phyloP scores from a whole-genome alignment of 2,797 vertebrate species.

The Sparus aurata region DNA sequence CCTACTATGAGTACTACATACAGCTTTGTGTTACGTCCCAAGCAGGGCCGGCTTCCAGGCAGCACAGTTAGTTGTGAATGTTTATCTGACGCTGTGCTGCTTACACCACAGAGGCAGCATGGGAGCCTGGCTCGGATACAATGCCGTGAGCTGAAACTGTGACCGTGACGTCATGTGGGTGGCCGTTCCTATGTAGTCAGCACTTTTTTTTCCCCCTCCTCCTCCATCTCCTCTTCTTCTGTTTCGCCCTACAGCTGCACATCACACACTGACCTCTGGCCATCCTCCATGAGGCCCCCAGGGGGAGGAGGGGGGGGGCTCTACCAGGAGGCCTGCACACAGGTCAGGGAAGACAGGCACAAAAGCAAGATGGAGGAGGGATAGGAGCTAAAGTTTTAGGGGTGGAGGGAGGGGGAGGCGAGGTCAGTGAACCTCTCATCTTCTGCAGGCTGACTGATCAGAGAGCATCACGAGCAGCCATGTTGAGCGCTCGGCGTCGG shows the following conservation, averaged over 20 bases:
- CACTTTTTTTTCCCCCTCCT: slow-evolving; percentile 63
- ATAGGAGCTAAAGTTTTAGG: slow-evolving; percentile 17
- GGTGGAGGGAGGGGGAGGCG: slow-evolving; percentile 3
- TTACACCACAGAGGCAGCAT: slow-evolving; percentile 62
- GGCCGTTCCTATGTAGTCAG: slow-evolving; percentile 73
- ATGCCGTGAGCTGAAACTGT: slow-evolving; percentile 68
- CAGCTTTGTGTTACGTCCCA: slow-evolving; percentile 44
- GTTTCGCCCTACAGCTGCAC: slow-evolving; percentile 71
- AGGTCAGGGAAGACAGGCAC: slow-evolving; percentile 42
- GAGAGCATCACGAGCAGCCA: slow-evolving; percentile 20
- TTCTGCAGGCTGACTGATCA: slow-evolving; percentile 41
- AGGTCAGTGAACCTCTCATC: slow-evolving; percentile 32
- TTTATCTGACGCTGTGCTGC: slow-evolving; percentile 61
- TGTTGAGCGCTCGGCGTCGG: slow-evolving; percentile 11
- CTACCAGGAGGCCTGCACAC: slow-evolving; percentile 30
- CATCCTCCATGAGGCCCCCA: slow-evolving; percentile 55
- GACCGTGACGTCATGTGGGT: slow-evolving; percentile 76
- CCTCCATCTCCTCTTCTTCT: slow-evolving; percentile 12
- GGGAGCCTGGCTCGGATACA: slow-evolving; percentile 67
- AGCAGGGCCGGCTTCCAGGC: slow-evolving; percentile 40
- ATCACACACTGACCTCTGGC: slow-evolving; percentile 76
- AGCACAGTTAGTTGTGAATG: slow-evolving; percentile 45
- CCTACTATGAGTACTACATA: slow-evolving; percentile 7
- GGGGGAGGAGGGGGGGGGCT: slow-evolving; percentile 5
- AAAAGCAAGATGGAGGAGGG: neutral